Evolutionary conservation across 2,797 vertebrate species (phyloP), one percentile per base, ranked within the genome.

Genomic region (Tapirus indicus): DNA sequence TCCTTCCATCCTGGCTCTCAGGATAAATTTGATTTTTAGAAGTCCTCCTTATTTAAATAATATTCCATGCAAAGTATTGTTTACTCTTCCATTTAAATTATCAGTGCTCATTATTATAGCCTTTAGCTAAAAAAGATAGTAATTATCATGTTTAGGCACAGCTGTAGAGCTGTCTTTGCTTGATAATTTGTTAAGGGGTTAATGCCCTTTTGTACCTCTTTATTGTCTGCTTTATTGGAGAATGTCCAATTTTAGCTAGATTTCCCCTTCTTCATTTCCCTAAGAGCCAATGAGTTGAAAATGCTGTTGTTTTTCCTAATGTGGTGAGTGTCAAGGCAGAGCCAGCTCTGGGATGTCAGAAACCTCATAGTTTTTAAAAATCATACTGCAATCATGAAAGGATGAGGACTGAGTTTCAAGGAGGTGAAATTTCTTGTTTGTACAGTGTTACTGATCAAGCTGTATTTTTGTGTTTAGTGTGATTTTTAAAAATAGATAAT

Each of bases 51-150:
- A 71, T 89, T 96, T 94, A 88, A 95, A 91, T 84, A 58, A 54
- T 80, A 92, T 93, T 97, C 68, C 56, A 68, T 27, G 23, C 52
- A 86, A 95, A 88, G 74, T 92, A 82, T 66, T 78, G 32, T 96
- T 95, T 96, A 69, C 21, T 62, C 60, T 85, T 86, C n/a, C 47
- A 60, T 88, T 95, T 93, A 95, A 95, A 74, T 93, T 60, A 75
- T 95, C 56, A 72, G 72, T 78, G 72, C 14, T 96, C 35, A 2
- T 90, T 91, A 68, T 90, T 87, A 20, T 38, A 80, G 66, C 72
- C 18, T 7, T 29, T 62, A 71, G 44, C 60, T 49, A 56, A 80
- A 69, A 91, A 90, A 90, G 58, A 52, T 5, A 66, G 35, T 84
- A 91, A 62, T 94, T 79, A 82, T n/a, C 64, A 44, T n/a, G 17